These are phyloP conservation scores for Eclectus roratus DNA, from an alignment of 2,113 vertebrate species.

Conservation along the genomic window DNA sequence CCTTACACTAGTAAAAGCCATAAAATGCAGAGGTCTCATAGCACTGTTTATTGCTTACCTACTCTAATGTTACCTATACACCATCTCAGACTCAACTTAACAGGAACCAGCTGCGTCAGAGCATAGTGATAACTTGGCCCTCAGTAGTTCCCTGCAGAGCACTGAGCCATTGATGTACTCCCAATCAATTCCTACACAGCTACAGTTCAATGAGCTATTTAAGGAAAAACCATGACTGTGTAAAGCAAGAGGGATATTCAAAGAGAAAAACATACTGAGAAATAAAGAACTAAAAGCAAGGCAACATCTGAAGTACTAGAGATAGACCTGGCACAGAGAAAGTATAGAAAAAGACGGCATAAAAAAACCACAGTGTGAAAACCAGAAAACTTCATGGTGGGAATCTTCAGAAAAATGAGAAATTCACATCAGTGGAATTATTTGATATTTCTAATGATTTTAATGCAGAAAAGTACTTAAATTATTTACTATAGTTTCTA, in stretches of 20 bases:
- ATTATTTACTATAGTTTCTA: background rate
- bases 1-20: background rate
- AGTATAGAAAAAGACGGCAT: background rate
- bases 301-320: background rate
- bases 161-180: constrained; percentile 45
- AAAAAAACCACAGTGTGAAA: background rate
- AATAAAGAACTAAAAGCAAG: background rate
- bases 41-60: background rate
- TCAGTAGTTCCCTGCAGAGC: constrained; percentile 28
- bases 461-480: background rate
- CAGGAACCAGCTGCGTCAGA: constrained; percentile 32
- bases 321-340: background rate
- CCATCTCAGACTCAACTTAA: constrained; percentile 27
- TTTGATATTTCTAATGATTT: background rate
- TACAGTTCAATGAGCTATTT: constrained; percentile 56
- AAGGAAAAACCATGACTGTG: background rate
- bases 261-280: background rate
- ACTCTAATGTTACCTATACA: constrained; percentile 10
- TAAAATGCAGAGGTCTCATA: background rate
- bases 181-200: constrained; percentile 62
- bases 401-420: background rate
- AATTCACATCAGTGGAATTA: background rate
- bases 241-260: background rate
- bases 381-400: background rate
- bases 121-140: constrained; percentile 43